These are phyloP conservation scores for Heloderma charlesbogerti DNA, from an alignment of 2,113 vertebrate species.

Conservation along the genomic window DNA sequence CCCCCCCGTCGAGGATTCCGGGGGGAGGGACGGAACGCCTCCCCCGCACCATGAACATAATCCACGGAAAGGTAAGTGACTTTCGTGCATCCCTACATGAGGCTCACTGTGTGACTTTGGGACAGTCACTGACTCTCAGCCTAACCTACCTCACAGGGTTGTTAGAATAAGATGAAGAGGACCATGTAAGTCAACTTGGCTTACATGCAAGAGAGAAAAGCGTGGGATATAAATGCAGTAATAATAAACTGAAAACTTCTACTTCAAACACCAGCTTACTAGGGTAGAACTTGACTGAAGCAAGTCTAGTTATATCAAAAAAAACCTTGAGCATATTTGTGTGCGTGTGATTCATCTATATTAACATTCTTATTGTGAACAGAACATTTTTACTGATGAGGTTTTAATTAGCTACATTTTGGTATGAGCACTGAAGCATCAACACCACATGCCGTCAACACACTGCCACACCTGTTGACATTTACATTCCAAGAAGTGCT, in stretches of 20 bases:
- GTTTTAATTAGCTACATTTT: conserved; percentile 57
- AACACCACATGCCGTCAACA: conserved; percentile 37
- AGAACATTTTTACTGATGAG: conserved; percentile 15
- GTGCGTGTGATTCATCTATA: not conserved
- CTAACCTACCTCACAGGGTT: too few relatives aligned
- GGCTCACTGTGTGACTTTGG: too few relatives aligned
- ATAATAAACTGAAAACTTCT: not conserved
- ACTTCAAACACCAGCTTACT: not conserved
- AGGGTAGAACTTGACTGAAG: conserved; percentile 6
- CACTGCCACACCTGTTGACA: conserved; percentile 53
- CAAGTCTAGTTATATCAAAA: not conserved
- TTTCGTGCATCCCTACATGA: too few relatives aligned
- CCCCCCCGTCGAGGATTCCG: too few relatives aligned
- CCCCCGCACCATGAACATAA: too few relatives aligned
- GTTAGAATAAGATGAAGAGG: too few relatives aligned
- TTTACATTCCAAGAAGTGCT: conserved; percentile 57
- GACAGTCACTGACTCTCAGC: too few relatives aligned
- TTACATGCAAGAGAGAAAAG: too few relatives aligned
- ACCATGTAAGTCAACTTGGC: too few relatives aligned
- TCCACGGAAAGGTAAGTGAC: too few relatives aligned
- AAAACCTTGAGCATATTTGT: not conserved
- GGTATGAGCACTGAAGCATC: conserved; percentile 1
- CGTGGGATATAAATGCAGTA: too few relatives aligned
- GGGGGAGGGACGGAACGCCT: too few relatives aligned
- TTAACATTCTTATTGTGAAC: conserved; percentile 53